phyloP scores from a whole-genome alignment of 2,888 invertebrate genomes.

The Heteromurus nitidus region DNA sequence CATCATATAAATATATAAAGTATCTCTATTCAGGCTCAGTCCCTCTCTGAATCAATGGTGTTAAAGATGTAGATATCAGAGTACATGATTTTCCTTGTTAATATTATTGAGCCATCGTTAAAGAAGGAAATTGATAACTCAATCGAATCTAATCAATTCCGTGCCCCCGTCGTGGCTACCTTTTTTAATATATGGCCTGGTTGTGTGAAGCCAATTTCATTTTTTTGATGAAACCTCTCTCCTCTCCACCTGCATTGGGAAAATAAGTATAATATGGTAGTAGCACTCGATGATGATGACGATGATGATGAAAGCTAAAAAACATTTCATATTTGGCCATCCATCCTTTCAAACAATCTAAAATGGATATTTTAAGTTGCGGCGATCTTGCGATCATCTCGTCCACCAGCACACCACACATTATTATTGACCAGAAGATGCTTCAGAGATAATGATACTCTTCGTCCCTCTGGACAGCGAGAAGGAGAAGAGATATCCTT shows the following conservation, averaged over 20 bases:
- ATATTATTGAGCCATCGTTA: slow-evolving; percentile 26
- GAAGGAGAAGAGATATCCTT: neutral
- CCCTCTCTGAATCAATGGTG: no score
- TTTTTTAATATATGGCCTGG: slow-evolving; percentile 31
- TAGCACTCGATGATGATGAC: no score
- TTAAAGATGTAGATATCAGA: no score
- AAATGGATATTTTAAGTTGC: slow-evolving; percentile 21
- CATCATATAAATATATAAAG: no score
- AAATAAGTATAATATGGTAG: no score
- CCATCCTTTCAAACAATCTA: neutral
- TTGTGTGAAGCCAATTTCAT: slow-evolving; percentile 23
- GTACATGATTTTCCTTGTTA: neutral
- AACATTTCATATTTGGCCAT: slow-evolving; percentile 3
- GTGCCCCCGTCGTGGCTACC: slow-evolving; percentile 56
- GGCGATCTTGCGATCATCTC: no score
- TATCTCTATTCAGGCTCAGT: no score
- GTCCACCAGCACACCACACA: no score
- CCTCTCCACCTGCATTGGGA: slow-evolving; percentile 18
- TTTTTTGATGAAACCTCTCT: slow-evolving; percentile 1
- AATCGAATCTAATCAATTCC: slow-evolving; percentile 59
- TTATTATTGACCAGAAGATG: neutral
- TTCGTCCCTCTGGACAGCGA: slow-evolving; percentile 6
- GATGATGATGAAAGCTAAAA: slow-evolving; percentile 18
- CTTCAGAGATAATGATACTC: neutral
- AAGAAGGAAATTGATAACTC: slow-evolving; percentile 57